phyloP scores from a whole-genome alignment of 2,113 vertebrate species.

The Toxotes jaculatrix region DNA sequence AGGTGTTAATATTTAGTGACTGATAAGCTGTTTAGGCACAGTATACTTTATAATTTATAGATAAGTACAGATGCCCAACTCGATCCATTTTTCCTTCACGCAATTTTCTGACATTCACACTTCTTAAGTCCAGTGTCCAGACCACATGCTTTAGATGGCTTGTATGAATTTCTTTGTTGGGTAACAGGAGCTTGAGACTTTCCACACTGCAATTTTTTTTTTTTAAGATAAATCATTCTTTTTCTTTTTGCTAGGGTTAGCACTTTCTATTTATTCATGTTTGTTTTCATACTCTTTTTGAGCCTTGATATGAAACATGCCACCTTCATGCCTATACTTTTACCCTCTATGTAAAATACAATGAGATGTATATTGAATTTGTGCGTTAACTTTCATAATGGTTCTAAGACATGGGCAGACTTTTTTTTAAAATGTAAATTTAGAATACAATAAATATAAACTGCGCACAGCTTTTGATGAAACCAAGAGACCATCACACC shows the following conservation, averaged over 20 bases:
- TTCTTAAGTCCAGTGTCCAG: constrained; percentile 45
- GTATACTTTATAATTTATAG: constrained; percentile 90
- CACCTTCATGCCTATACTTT: constrained; percentile 92
- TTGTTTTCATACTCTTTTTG: constrained; percentile 75
- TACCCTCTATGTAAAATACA: constrained; percentile 87
- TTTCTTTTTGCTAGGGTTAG: constrained; percentile 87
- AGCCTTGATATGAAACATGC: constrained; percentile 91
- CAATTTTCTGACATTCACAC: constrained; percentile 75
- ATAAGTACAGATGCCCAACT: constrained; percentile 75
- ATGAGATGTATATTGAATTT: constrained; percentile 88
- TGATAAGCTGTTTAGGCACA: constrained; percentile 85
- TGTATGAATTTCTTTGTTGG: constrained; percentile 39
- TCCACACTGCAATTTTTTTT: constrained; percentile 39
- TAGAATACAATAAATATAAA: constrained; percentile 92
- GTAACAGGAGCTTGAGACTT: constrained; percentile 54
- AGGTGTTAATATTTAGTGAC: constrained; percentile 87
- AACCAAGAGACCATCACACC: constrained; percentile 70
- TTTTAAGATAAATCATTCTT: constrained; percentile 72
- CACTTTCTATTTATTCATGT: constrained; percentile 96
- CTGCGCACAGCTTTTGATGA: constrained; percentile 94
- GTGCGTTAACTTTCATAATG: constrained; percentile 89
- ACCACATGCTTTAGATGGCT: constrained; percentile 35
- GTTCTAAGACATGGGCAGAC: constrained; percentile 86
- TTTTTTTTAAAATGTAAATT: constrained; percentile 89
- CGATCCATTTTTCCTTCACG: constrained; percentile 82